A percentile compares a stretch with the other conserved stretches of the same genome.
phyloP scores from a whole-genome alignment of 2,113 vertebrate genomes.

The Uropsilus gracilis region DNA sequence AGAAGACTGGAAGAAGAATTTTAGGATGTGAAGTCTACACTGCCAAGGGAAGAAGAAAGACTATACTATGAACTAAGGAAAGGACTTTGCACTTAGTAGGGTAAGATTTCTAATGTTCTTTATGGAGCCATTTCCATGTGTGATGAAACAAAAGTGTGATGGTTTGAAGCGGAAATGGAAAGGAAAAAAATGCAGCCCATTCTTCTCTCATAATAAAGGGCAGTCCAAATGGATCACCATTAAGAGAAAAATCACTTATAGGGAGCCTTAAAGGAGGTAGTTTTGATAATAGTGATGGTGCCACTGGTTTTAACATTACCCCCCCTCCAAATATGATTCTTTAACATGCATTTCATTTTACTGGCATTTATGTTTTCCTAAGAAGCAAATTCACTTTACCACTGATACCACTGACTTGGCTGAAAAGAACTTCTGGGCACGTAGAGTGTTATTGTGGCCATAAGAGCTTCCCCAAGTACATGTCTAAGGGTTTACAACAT shows the following conservation, averaged over 20 bases:
- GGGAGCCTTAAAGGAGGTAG: neutral
- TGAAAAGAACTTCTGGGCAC: conserved; percentile 46
- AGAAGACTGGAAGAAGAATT: neutral
- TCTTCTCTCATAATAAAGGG: neutral
- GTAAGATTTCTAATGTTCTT: neutral
- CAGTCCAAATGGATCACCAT: neutral
- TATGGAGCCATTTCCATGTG: neutral
- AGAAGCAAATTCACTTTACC: conserved; percentile 70
- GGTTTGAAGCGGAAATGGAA: neutral
- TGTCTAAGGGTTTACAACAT: conserved; percentile 46
- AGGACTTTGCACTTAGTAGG: neutral
- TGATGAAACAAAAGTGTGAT: neutral
- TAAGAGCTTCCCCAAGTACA: conserved; percentile 64
- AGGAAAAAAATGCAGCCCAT: neutral
- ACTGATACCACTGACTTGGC: conserved; percentile 66
- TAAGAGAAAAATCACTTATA: neutral
- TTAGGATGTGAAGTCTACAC: neutral
- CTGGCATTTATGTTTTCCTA: conserved; percentile 42
- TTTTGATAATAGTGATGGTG: neutral
- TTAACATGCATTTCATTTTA: conserved; percentile 38
- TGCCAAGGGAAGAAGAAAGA: neutral
- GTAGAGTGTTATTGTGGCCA: conserved; percentile 61
- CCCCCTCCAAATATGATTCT: neutral
- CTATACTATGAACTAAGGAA: neutral
- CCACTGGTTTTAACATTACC: neutral